Evolutionary conservation across 1,140 invertebrate genomes (phyloP), one percentile per base, ranked within the genome.

Genomic region (Listronotus bonariensis): DNA sequence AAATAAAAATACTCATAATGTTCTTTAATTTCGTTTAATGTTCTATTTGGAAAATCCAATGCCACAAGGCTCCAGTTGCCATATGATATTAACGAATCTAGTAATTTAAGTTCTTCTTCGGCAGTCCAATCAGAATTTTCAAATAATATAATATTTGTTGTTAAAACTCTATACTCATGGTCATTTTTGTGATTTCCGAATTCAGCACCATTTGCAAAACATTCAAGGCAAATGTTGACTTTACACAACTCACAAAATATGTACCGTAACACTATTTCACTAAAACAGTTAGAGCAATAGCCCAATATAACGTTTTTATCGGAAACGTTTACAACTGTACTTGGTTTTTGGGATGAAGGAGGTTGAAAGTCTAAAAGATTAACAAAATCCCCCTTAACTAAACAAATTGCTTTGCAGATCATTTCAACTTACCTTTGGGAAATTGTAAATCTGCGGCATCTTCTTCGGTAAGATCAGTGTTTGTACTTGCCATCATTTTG

Each of bases 401-500:
- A n/a, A 43, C 42, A 43, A 15, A 4, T 8, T 43, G n/a, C 9
- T 43, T 14, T n/a, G n/a, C 5, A 11, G 14, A 14, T n/a, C n/a
- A 4, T 43, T 15, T 36, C 2, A 36, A 68, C 46, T 67, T 81
- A 92, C 91, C 91, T 89, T 93, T 93, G 0, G 91, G 91, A 82
- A 93, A 93, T 68, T 92, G 89, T 61, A 93, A 80, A 80, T 92
- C 90, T 0, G 90, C 90, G 3, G 91, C 90, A 78, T 93, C 91
- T 81, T 93, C 91, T 77, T 93, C 91, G 8, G 89, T 86, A 71
- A 89, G 85, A 75, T 89, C 87, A 45, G 79, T 79, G 36, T 79
- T 73, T 71, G 72, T 68, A 46, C 73, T 73, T 18, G 74, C 68
- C 72, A 73, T 71, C 17, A 26, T 49, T 26, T 26, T 20, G 17